Base-by-base conservation (phyloP, 2,113 vertebrate species). In the Xiphias gladius region DNA sequence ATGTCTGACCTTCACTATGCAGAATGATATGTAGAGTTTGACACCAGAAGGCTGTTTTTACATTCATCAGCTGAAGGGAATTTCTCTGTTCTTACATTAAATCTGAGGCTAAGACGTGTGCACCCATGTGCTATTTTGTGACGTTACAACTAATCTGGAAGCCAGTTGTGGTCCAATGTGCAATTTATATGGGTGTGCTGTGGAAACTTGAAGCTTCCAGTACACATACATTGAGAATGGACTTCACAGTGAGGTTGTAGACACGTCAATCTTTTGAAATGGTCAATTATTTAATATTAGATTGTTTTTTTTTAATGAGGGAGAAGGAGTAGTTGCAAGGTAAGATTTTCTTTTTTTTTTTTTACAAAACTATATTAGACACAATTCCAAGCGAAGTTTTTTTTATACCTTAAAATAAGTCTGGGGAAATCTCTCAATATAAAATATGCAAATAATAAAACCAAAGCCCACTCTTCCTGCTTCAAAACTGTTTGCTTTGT, bases 11-110 rank as follows among this genome's bases (percentile, higher is more conserved):
- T 65, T 77, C 52, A 20, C 41, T 19, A 2, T 19, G 50, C 7
- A 48, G 30, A 68, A 37, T 57, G 4, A 77, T 52, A 62, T 46
- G 64, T 69, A 59, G 20, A 63, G 7, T 71, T 76, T 57, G 63
- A 69, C 66, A 37, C 20, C 1, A 26, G 10, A 35, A 58, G 16
- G 19, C 30, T 26, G 37, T 35, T 76, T 72, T 32, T 10, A 30
- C 30, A 28, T 73, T 10, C 5, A 64, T 26, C 55, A 46, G 54
- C 39, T 41, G 24, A 54, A 55, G 20, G 8, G 1, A 4, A 2
- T 2, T 17, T 30, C 6, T 58, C 41, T 22, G 16, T 24, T 46
- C 24, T 12, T 2, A 14, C 3, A 6, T 73, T 41, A 67, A 62
- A 48, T 54, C 26, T 3, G 3, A 70, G 7, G 43, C 22, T 58